Evolutionary conservation across 1,140 invertebrate species (phyloP), one percentile per base, ranked within the genome.

Genomic region (Zeugodacus cucurbitae): DNA sequence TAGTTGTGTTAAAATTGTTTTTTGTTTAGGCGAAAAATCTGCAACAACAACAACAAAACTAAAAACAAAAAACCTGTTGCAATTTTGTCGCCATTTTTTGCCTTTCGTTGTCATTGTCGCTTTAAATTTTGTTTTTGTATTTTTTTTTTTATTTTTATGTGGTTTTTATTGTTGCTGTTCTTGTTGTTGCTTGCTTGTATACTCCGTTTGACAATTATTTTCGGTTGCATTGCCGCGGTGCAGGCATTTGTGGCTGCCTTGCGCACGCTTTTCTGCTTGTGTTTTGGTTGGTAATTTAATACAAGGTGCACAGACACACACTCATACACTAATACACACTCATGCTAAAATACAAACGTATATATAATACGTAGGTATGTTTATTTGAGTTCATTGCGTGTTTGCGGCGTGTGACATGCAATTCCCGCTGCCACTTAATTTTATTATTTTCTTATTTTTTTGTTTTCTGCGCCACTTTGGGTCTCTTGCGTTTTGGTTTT

Each of bases 241-340:
- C 67, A 41, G 0, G n/a, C n/a, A 82, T 62, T 62, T 44, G 74
- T 44, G n/a, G 37, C n/a, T 54, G 41, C 11, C 22, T 48, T 48
- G 74, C 37, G 11, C 37, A 82, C 74, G 41, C 41, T 20, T 34
- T 82, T n/a, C n/a, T 48, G 74, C 74, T 82, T 82, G n/a, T 82
- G 74, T n/a, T 82, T 82, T 48, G 74, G 74, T 82, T 82, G 6
- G 74, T 82, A 82, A 82, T 82, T 82, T 82, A 48, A 48, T 48
- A 54, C 41, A 11, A 2, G n/a, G 7, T 7, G 22, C 20, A 59
- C 2, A 6, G 4, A 59, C 58, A 62, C 26, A 26, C 2, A 62
- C 26, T n/a, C n/a, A n/a, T n/a, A 7, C 7, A 59, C 11, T 8
- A 14, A 59, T 1, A 59, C 5, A 59, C 7, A 8, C 2, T 1